phyloP scores from a whole-genome alignment of 1,140 invertebrate species.

The Macrocentrus cingulum region DNA sequence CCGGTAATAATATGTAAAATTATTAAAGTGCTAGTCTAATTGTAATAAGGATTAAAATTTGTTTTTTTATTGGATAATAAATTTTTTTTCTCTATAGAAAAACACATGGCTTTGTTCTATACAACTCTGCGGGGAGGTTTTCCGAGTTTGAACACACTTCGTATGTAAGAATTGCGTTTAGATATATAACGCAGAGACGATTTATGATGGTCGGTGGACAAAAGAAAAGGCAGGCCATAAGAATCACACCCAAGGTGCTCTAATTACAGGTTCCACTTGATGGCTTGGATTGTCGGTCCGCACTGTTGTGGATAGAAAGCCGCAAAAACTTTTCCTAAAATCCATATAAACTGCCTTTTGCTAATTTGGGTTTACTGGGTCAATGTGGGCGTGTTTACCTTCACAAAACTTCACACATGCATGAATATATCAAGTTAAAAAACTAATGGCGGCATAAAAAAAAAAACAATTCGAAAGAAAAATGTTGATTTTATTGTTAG shows the following conservation, averaged over 20 bases:
- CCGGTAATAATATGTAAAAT: too few species aligned
- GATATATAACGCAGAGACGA: constrained; percentile 25
- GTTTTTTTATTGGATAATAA: too few species aligned
- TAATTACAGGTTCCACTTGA: constrained; percentile 47
- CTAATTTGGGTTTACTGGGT: constrained; percentile 16
- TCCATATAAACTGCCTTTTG: not conserved
- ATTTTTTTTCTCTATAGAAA: too few species aligned
- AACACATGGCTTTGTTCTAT: too few species aligned
- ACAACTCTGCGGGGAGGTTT: not conserved
- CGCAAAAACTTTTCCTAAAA: constrained; percentile 20
- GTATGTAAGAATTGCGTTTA: not conserved
- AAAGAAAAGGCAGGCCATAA: constrained; percentile 33
- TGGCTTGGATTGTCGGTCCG: too few species aligned
- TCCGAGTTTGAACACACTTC: not conserved
- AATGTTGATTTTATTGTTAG: too few species aligned
- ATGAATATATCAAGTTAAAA: too few species aligned
- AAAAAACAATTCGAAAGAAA: too few species aligned
- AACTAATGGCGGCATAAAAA: too few species aligned
- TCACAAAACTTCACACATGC: not conserved
- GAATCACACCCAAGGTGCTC: constrained; percentile 53
- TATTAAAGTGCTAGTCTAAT: too few species aligned
- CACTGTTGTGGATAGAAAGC: not conserved
- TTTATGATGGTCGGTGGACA: constrained; percentile 40
- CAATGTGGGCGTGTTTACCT: not conserved
- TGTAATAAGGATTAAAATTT: too few species aligned